A percentile compares a stretch with the other conserved stretches of the same genome.
Conservation (phyloP, 2,888 invertebrate species). For the Leptinotarsa tumamoca region DNA sequence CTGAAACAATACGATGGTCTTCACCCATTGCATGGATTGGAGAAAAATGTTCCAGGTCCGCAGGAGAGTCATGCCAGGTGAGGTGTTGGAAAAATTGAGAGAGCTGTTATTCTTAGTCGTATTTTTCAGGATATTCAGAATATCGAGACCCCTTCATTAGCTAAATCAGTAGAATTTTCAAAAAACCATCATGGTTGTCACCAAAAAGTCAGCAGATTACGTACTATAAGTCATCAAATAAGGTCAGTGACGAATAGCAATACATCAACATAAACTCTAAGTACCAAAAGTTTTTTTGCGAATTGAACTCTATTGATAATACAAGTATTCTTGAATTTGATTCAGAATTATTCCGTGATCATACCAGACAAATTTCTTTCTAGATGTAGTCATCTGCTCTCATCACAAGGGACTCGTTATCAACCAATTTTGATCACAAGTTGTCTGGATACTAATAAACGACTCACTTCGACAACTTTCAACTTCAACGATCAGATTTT, state of each 20-base stretch:
- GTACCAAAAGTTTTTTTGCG: too few relatives aligned
- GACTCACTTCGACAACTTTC: too few relatives aligned
- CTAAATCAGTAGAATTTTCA: conserved; percentile 71
- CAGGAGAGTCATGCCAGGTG: conserved; percentile 37
- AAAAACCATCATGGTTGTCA: conserved; percentile 64
- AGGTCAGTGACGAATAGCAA: conserved; percentile 68
- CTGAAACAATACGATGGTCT: conserved; percentile 65
- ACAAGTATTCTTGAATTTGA: too few relatives aligned
- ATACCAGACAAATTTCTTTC: neutral
- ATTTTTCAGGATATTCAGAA: conserved; percentile 56
- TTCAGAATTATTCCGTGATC: too few relatives aligned
- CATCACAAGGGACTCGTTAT: too few relatives aligned
- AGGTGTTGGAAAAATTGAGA: neutral
- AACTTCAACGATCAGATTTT: too few relatives aligned
- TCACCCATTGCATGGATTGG: conserved; percentile 64
- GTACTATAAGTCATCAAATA: conserved; percentile 82
- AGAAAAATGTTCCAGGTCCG: conserved; percentile 60
- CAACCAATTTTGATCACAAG: too few relatives aligned
- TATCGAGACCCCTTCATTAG: conserved; percentile 70
- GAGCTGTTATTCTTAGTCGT: neutral
- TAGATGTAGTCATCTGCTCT: too few relatives aligned
- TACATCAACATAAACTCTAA: too few relatives aligned
- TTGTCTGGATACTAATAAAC: too few relatives aligned
- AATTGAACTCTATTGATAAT: too few relatives aligned
- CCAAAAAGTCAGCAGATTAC: conserved; percentile 76